phyloP scores from a whole-genome alignment of 2,797 vertebrate species.

The Rhinella marina region DNA sequence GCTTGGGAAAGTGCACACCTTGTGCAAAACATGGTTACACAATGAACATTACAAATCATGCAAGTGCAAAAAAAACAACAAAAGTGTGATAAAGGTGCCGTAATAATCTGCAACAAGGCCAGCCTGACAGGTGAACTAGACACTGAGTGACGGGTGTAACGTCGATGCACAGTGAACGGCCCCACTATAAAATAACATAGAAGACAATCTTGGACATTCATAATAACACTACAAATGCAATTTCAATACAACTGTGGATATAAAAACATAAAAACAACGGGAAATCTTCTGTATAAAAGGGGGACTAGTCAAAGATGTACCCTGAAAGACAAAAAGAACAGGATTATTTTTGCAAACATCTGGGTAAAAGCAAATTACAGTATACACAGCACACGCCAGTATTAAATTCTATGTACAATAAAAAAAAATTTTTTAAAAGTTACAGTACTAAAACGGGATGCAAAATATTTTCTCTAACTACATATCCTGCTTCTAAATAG shows the following conservation, averaged over 20 bases:
- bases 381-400: no score
- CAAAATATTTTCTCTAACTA: no score
- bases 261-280: background rate
- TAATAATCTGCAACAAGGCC: background rate
- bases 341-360: background rate
- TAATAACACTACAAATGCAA: background rate
- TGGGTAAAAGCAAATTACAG: no score
- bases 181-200: background rate
- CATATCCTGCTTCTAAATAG: no score
- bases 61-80: background rate
- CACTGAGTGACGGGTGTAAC: background rate
- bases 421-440: no score
- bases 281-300: background rate
- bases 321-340: slow-evolving; percentile 6
- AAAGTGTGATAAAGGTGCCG: background rate
- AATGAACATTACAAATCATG: background rate
- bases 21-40: background rate
- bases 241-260: background rate
- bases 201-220: background rate
- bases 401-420: no score
- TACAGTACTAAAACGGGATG: no score
- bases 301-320: background rate
- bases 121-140: background rate
- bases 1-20: background rate
- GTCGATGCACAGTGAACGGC: background rate